phyloP scores from a whole-genome alignment of 1,140 invertebrate genomes.

The Scaptomyza pallida region DNA sequence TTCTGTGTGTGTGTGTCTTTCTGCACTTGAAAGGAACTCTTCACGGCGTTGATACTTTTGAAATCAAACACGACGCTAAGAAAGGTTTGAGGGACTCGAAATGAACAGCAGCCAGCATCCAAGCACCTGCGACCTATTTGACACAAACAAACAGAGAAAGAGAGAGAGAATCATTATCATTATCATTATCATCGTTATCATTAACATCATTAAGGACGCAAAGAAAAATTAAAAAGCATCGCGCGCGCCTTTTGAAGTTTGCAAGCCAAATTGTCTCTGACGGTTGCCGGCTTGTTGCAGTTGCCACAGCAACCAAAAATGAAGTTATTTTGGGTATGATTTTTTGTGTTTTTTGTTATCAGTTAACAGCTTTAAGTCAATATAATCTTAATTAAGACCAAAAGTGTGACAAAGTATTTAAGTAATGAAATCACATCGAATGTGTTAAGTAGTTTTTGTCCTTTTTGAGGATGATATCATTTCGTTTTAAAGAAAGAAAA shows the following conservation, averaged over 20 bases:
- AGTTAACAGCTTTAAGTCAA: constrained; percentile 1
- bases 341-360: not conserved
- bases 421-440: not conserved
- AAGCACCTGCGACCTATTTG: constrained; percentile 62
- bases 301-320: constrained; percentile 27
- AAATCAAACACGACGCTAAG: constrained; percentile 73
- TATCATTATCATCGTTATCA: constrained; percentile 15
- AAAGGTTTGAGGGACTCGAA: constrained; percentile 42
- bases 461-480: no score
- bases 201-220: constrained; percentile 1
- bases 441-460: no score
- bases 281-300: constrained; percentile 12
- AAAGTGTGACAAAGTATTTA: constrained; percentile 29
- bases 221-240: constrained; percentile 67
- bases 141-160: constrained; percentile 40
- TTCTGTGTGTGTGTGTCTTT: not conserved
- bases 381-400: constrained; percentile 1
- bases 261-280: constrained; percentile 32
- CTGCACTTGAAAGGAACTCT: constrained; percentile 55
- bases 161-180: not conserved
- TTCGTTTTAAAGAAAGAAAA: no score
- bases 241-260: constrained; percentile 54
- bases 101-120: constrained; percentile 9
- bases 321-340: not conserved
- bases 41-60: constrained; percentile 74